Percentiles rank a stretch among this genome's conserved stretches.
These are phyloP conservation scores for Eurois occulta DNA, from an alignment of 2,888 invertebrate species.

Conservation along the genomic window DNA sequence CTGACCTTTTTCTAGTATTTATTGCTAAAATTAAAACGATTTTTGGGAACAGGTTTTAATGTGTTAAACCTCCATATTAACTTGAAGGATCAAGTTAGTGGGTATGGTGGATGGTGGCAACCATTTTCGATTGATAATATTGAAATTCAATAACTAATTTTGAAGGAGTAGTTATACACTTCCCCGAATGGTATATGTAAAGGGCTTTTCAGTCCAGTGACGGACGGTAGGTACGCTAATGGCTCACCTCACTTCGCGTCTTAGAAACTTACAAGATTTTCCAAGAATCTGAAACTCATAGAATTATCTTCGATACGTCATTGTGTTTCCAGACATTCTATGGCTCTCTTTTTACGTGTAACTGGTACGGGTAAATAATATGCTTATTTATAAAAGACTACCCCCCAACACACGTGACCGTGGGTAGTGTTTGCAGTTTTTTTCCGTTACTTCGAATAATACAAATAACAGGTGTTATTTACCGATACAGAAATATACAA, in stretches of 20 bases:
- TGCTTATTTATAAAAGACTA: constrained; percentile 3
- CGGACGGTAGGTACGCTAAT: neutral
- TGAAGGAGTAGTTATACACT: neutral
- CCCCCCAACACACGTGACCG: neutral
- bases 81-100: neutral
- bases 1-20: constrained; percentile 69
- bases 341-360: neutral
- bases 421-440: neutral
- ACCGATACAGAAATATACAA: constrained; percentile 7
- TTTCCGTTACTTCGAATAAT: neutral
- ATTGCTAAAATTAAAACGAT: constrained; percentile 44
- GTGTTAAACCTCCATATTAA: neutral
- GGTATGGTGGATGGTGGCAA: neutral
- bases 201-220: constrained; percentile 6
- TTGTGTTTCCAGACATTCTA: neutral
- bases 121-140: neutral
- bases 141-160: neutral
- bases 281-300: neutral
- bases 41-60: constrained; percentile 24
- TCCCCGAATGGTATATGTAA: neutral
- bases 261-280: constrained; percentile 1
- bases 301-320: neutral
- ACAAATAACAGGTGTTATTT: constrained; percentile 12
- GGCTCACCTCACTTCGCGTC: neutral
- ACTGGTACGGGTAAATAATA: neutral